Evolutionary conservation across 1,140 invertebrate genomes (phyloP), one percentile per base, ranked within the genome.

Genomic region (Drosophila ercepeae): DNA sequence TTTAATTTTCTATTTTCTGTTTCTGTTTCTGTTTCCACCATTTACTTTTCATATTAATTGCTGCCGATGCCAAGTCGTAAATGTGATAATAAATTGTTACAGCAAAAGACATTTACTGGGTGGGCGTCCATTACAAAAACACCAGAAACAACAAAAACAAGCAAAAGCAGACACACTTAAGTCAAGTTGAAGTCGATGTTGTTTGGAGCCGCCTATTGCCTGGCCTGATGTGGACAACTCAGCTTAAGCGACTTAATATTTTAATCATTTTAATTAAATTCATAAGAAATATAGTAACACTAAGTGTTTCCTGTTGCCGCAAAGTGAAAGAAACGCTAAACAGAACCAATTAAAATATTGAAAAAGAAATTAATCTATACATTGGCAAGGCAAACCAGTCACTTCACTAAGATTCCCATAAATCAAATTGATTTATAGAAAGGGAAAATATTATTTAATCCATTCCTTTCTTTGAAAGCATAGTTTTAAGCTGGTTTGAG

Each of bases 11-110:
- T 75, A 55, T 59, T 58, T 65, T 79, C 67, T 50, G 45, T 44
- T 52, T 41, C 19, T 44, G 29, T 34, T 60, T 60, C n/a, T 42
- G 27, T 25, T 52, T 60, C 57, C 41, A 51, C 57, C 70, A 63
- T 59, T 78, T 74, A 59, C 70, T 79, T 75, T 83, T 84, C 55
- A 70, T 82, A 86, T 89, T 86, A 86, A 86, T 86, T 86, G 83
- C 82, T 60, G 46, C 32, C 71, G 53, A 74, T 75, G 70, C 69
- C 53, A 58, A 75, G 77, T 63, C 69, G 74, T 70, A 74, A 88
- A 88, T 75, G 77, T 75, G 78, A 82, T 88, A 88, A 88, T 88
- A 88, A 88, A 88, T 88, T 88, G 88, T 89, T 88, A 82, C 83
- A 82, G 69, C 64, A 67, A 77, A 81, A 72, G 64, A 75, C 75